Base-by-base conservation (phyloP, 92 coral and sea anemone genomes). In the Anthopleura xanthogrammica region DNA sequence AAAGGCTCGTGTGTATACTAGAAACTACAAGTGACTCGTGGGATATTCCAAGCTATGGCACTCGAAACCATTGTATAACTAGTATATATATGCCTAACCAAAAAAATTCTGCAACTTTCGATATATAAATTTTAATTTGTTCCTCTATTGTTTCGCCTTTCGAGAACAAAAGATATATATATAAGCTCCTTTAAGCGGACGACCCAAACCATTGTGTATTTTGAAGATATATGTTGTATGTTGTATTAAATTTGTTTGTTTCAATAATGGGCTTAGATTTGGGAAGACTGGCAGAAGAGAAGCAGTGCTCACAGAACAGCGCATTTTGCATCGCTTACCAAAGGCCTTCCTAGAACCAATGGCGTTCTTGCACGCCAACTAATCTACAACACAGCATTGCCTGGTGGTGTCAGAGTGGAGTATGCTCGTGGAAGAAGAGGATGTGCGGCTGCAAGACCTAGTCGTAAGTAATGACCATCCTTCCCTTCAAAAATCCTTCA, bases 211-310 rank as follows among this genome's bases (percentile, higher is more conserved):
- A 43, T 4, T 4, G 50, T 29, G 36, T 29, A 1, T 29, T 29
- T 29, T 29, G 36, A 50, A 50, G 54, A 7, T 43, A 0, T 41
- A 70, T 41, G 14, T 70, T 70, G 14, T 41, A 70, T 41, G 14
- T 70, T 70, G 14, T 43, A 43, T 43, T 43, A 43, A 4, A 7
- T 43, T 22, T 17, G 2, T 70, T 19, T 12, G 54, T 50, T 50
- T 42, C 14, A 13, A n/a, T 56, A 4, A 2, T 50, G 17, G 13
- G 17, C 16, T 10, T 13, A 78, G 73, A 90, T 88, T 16, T 92
- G 93, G 93, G 86, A 70, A 20, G 91, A 87, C 72, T 90, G 93
- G 93, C 93, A 92, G 84, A 85, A 73, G 11, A 86, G 65, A 57
- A 88, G 90, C 73, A 20, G 48, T 14, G 80, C 52, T 16, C 89